Conservation (phyloP, 23 tunicate genomes). For the Trididemnum nubilum region DNA sequence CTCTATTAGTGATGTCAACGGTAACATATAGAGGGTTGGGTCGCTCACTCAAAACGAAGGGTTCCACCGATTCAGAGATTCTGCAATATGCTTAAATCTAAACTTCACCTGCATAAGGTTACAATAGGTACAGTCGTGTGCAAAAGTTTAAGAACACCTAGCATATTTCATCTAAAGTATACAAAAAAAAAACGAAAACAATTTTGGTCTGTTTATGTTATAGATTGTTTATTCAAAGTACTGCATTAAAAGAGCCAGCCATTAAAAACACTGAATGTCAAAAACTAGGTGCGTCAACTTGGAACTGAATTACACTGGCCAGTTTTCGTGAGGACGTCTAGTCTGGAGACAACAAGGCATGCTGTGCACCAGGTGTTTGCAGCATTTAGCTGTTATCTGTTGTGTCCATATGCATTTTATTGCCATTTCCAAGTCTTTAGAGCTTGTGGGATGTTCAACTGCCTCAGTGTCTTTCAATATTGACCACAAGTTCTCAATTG, state of each 20-base stretch:
- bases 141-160: conserved; percentile 15
- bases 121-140: conserved; percentile 16
- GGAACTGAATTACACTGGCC: no score
- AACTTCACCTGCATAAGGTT: no score
- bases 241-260: background rate
- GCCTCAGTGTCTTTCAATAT: conserved; percentile 1
- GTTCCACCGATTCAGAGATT: no score
- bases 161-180: conserved; percentile 13
- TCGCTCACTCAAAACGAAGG: no score
- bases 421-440: conserved; percentile 7
- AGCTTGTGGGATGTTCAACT: conserved; percentile 11
- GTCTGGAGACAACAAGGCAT: conserved; percentile 21
- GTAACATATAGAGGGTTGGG: no score
- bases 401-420: no score
- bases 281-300: background rate
- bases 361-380: no score
- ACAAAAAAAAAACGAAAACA: conserved; percentile 1
- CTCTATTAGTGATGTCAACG: no score
- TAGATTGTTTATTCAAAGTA: no score
- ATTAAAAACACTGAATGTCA: conserved; percentile 9
- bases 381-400: no score
- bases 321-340: background rate
- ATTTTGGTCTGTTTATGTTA: conserved; percentile 5
- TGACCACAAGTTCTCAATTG: conserved; percentile 19
- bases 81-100: no score